These are phyloP conservation scores for Heteromyza rotundicornis DNA, from an alignment of 2,888 invertebrate genomes.

Conservation along the genomic window DNA sequence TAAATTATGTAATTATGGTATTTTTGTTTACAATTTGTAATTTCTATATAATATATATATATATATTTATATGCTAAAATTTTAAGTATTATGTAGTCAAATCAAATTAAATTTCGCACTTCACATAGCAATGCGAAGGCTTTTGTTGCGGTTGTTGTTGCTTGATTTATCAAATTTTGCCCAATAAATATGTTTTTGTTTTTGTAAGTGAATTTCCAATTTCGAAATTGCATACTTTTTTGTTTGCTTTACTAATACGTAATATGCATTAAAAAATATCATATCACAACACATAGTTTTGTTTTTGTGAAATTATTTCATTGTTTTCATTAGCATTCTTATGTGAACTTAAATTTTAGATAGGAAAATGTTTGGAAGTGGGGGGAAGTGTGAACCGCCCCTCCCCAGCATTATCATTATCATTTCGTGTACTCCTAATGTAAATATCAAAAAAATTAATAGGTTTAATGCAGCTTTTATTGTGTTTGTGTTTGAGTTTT, in stretches of 20 bases:
- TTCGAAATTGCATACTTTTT: not conserved
- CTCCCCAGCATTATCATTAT: too few species aligned
- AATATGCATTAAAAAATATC: slow-evolving; percentile 44
- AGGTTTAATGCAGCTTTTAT: too few species aligned
- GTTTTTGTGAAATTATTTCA: not conserved
- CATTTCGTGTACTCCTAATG: too few species aligned
- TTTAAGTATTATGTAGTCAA: too few species aligned
- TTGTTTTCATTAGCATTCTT: not conserved
- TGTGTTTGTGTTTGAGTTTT: too few species aligned
- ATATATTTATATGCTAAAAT: slow-evolving; percentile 3
- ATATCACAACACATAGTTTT: slow-evolving; percentile 50
- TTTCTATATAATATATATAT: slow-evolving; percentile 3
- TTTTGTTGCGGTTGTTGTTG: too few species aligned
- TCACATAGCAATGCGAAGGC: too few species aligned
- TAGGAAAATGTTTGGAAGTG: not conserved
- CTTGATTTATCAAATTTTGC: too few species aligned
- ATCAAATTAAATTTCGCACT: too few species aligned
- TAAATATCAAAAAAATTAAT: too few species aligned
- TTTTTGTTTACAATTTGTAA: slow-evolving; percentile 4
- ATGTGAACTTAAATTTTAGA: not conserved
- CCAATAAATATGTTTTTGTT: too few species aligned
- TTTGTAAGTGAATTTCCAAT: not conserved
- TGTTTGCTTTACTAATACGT: not conserved
- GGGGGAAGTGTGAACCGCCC: too few species aligned
- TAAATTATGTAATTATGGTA: not conserved